Percentiles rank a stretch among this genome's conserved stretches.
These are phyloP conservation scores for Brachionus calyciflorus DNA, from an alignment of 1,140 invertebrate species.

Conservation along the genomic window DNA sequence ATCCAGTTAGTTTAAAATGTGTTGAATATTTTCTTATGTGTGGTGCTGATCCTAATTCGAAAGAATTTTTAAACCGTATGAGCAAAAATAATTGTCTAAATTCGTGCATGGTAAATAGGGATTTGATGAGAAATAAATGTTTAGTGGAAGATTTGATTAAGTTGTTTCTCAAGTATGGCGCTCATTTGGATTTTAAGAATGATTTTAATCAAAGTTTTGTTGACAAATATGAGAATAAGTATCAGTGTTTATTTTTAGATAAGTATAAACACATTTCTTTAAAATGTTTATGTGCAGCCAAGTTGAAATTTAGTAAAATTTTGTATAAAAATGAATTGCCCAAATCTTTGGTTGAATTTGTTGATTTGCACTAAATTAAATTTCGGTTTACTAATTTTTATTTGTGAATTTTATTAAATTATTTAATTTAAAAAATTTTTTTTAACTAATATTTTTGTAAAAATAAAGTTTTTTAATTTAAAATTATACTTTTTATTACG, in stretches of 20 bases:
- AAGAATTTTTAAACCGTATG: background rate
- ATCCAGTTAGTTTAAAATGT: background rate
- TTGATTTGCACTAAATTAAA: conserved; percentile 29
- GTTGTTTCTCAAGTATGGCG: background rate
- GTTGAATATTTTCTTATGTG: background rate
- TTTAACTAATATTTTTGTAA: too few relatives aligned
- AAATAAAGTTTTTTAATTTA: too few relatives aligned
- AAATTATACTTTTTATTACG: too few relatives aligned
- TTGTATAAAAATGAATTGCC: background rate
- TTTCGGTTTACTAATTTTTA: background rate
- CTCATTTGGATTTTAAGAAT: conserved; percentile 29
- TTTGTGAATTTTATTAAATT: background rate
- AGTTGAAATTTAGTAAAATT: background rate
- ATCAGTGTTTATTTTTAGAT: background rate
- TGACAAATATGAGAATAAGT: conserved; percentile 28
- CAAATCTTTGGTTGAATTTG: conserved; percentile 25
- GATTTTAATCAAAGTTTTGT: background rate
- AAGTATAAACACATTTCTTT: conserved; percentile 11
- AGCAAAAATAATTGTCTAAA: conserved; percentile 29
- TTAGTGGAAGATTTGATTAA: background rate
- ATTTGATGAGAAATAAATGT: background rate
- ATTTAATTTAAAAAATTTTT: background rate
- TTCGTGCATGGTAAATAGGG: background rate
- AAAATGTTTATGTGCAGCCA: conserved; percentile 26
- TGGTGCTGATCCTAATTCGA: conserved; percentile 1